Conservation (phyloP, 2,797 vertebrate species). For the Argentina silus region DNA sequence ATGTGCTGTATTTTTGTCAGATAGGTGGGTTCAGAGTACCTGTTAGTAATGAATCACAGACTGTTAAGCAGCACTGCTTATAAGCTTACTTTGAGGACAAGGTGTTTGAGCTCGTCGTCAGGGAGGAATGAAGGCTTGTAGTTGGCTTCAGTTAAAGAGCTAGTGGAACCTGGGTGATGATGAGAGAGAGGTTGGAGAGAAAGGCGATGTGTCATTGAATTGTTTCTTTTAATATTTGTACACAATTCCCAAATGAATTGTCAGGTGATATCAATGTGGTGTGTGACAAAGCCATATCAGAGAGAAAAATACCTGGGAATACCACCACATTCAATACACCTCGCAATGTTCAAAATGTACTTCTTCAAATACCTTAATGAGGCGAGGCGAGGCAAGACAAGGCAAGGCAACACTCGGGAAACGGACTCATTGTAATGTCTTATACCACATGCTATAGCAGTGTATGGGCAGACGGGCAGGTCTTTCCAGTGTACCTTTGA, state of each 20-base stretch:
- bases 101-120: conserved; percentile 89
- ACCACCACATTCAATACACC: too few species aligned
- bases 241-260: neutral
- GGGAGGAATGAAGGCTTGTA: conserved; percentile 92
- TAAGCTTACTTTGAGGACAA: conserved; percentile 87
- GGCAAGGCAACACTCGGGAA: too few species aligned
- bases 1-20: too few species aligned
- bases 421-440: too few species aligned
- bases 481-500: conserved; percentile 82
- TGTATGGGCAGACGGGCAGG: neutral
- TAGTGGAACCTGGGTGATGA: conserved; percentile 77
- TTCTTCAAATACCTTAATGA: too few species aligned
- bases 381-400: too few species aligned
- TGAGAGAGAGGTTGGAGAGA: conserved; percentile 19
- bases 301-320: too few species aligned
- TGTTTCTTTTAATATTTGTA: neutral
- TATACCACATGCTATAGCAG: too few species aligned
- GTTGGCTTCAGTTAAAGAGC: conserved; percentile 82
- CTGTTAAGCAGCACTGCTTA: neutral
- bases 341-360: too few species aligned
- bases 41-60: neutral
- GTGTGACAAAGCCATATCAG: too few species aligned
- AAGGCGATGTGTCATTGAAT: neutral
- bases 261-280: too few species aligned
- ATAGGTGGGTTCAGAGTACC: too few species aligned